Base-by-base conservation (phyloP, 2,113 vertebrate genomes). In the Zosterops japonicus region DNA sequence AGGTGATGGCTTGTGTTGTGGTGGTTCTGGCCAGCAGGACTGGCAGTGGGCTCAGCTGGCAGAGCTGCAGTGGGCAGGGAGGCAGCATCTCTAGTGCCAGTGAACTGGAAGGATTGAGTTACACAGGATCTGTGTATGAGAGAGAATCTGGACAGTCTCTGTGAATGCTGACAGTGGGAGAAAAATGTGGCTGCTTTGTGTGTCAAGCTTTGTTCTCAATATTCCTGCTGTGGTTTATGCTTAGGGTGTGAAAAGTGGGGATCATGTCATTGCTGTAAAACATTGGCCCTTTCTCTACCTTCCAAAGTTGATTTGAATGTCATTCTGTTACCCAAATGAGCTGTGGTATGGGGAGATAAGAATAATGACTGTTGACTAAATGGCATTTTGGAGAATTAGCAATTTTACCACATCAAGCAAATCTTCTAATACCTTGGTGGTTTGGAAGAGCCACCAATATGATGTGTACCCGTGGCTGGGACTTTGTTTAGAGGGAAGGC, bases 391-490 rank as follows among this genome's bases (percentile, higher is more conserved):
- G 87, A 83, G 28, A 74, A 57, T 50, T 33, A 36, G 44, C 41
- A 56, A 15, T 65, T 78, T 57, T 46, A 46, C 46, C 23, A 29
- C 28, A 56, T 41, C 4, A 50, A 24, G 22, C 9, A 27, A 55
- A 55, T 53, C 15, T 42, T 50, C 15, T 29, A 46, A 36, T 56
- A 25, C 35, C 10, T 39, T 13, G 8, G 23, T 82, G 61, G 21
- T 33, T 79, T 3, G 7, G 46, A 46, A 27, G 16, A 69, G 47
- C 24, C 36, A 16, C 8, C 0, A 3, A 0, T 20, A 14, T 12
- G 29, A 11, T 25, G 14, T 0, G 0, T 42, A 31, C 36, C 55
- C 1, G 0, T 42, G 8, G 2, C 31, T 87, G 63, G n/a, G 63
- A 16, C 47, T 65, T 14, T 18, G 13, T 49, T 63, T 13, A 41